Evolutionary conservation across 1,140 invertebrate genomes (phyloP), one percentile per base, ranked within the genome.

Genomic region (Daktulosphaira vitifoliae): DNA sequence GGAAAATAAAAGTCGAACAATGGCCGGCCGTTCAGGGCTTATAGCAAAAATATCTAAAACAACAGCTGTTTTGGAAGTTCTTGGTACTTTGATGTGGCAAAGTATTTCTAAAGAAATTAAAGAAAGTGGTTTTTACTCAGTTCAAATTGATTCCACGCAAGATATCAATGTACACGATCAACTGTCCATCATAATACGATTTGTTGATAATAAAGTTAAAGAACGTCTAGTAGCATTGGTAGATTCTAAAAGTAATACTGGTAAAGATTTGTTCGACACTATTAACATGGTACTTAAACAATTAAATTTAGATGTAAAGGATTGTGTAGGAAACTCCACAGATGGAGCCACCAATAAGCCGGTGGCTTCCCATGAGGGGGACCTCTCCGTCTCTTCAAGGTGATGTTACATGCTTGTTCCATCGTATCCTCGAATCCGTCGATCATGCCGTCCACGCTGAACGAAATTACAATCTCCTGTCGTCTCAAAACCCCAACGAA

Each of bases 81-180:
- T n/a, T n/a, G n/a, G n/a, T 33, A 6, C 29, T 33, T 6, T 33
- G 29, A 33, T 33, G 11, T 6, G 11, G 11, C 11, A 5, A 6
- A 33, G 29, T 33, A 33, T 56, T 3, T 56, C 53, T 22, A 13
- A 38, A 23, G 53, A 56, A 22, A 39, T 56, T 15, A 39, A 15
- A 13, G 33, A 56, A 39, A 62, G 67, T 16, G 29, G 29, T 38
- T 67, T 68, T 16, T 69, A 49, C 46, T 65, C 52, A 20, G 39
- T 70, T 38, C 67, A 69, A 53, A 38, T 69, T n/a, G 68, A 70
- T 64, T 54, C 59, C 11, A 70, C 69, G 20, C 68, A 68, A 54
- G 69, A 70, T 56, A 59, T 50, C 49, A 23, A 68, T 52, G 11
- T 46, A 26, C 56, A 37, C 39, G 68, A 70, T 53, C 69, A 68